These are phyloP conservation scores for Amorpha juglandis DNA, from an alignment of 2,888 invertebrate species.

Conservation along the genomic window DNA sequence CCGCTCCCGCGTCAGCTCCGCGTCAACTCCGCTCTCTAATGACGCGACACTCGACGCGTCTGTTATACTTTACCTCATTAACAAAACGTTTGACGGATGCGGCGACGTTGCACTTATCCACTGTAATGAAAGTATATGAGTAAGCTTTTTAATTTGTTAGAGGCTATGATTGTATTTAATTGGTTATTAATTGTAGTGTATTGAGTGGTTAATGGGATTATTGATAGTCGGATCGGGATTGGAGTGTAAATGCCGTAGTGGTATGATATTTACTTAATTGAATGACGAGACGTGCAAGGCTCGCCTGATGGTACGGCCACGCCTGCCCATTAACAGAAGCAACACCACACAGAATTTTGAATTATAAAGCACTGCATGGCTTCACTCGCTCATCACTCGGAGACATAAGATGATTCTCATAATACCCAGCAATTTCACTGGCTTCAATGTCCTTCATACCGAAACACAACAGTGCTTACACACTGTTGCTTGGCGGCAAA, in stretches of 20 bases:
- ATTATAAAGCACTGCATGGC: too few relatives aligned
- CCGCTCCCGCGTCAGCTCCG: slow-evolving; percentile 53
- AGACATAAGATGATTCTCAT: too few relatives aligned
- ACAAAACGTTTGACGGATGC: slow-evolving; percentile 48
- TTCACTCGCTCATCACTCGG: too few relatives aligned
- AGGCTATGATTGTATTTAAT: slow-evolving; percentile 30
- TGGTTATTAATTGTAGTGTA: slow-evolving; percentile 27
- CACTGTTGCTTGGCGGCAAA: too few relatives aligned
- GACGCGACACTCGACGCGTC: slow-evolving; percentile 62
- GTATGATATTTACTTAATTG: too few relatives aligned
- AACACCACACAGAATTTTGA: too few relatives aligned
- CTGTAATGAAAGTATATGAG: slow-evolving; percentile 42
- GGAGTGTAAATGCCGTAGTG: not conserved
- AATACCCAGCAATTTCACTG: too few relatives aligned
- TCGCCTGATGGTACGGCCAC: too few relatives aligned
- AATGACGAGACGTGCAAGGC: too few relatives aligned
- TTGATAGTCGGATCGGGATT: slow-evolving; percentile 32
- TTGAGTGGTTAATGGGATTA: slow-evolving; percentile 35
- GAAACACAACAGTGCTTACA: too few relatives aligned
- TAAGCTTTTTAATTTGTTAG: slow-evolving; percentile 43
- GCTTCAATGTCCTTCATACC: too few relatives aligned
- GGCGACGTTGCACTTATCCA: slow-evolving; percentile 30
- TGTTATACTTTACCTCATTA: slow-evolving; percentile 77
- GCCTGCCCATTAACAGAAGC: too few relatives aligned
- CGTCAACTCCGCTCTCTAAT: slow-evolving; percentile 62